Evolutionary conservation across 2,888 invertebrate species (phyloP).

Genomic region (Drosophila affinis): DNA sequence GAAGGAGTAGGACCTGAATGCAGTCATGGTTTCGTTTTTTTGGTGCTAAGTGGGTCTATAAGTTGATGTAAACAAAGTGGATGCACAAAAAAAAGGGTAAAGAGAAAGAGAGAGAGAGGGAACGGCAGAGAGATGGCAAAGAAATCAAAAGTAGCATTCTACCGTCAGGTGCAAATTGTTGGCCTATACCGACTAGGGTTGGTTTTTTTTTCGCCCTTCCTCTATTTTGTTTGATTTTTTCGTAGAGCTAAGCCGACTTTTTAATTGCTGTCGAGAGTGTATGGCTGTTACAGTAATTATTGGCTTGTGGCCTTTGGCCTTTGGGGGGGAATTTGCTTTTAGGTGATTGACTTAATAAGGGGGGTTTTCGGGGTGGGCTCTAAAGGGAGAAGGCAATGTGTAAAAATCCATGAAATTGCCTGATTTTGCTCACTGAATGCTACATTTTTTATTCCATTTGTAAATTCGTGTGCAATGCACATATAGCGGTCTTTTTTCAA

Average conservation of each 20-base stretch:
- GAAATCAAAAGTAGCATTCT: slow-evolving; percentile 25
- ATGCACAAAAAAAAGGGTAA: slow-evolving; percentile 11
- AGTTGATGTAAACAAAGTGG: slow-evolving; percentile 40
- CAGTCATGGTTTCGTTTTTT: slow-evolving; percentile 14
- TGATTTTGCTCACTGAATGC: too few relatives aligned
- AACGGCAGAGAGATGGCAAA: not conserved
- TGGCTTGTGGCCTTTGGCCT: slow-evolving; percentile 4
- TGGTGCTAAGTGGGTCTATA: slow-evolving; percentile 47
- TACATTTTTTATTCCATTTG: too few relatives aligned
- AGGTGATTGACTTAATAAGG: slow-evolving; percentile 22
- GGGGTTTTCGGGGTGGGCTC: not conserved
- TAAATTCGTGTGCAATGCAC: too few relatives aligned
- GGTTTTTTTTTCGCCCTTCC: slow-evolving; percentile 4
- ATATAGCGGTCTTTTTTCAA: too few relatives aligned
- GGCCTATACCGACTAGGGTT: not conserved
- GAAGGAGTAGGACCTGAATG: slow-evolving; percentile 45
- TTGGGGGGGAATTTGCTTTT: slow-evolving; percentile 7
- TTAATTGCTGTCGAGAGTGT: slow-evolving; percentile 30
- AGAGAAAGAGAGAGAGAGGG: not conserved
- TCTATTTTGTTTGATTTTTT: slow-evolving; percentile 14
- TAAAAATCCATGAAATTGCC: slow-evolving; percentile 13
- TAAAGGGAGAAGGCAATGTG: not conserved
- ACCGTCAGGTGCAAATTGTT: slow-evolving; percentile 5
- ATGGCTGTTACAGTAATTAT: slow-evolving; percentile 24
- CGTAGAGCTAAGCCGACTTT: slow-evolving; percentile 12